Conservation (phyloP, 2,888 invertebrate species). For the Dilophus febrilis region DNA sequence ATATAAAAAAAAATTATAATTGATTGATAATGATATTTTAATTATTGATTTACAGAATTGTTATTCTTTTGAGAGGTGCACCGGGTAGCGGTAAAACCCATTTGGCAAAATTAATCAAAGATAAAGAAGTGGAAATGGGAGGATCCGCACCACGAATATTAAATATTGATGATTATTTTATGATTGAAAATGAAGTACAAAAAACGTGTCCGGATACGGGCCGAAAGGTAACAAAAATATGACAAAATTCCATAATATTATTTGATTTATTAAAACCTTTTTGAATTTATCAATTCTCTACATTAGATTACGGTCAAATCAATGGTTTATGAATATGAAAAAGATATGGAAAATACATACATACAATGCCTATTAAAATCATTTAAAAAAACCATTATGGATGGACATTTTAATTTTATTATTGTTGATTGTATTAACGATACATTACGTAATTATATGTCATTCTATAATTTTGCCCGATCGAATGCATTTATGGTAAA, state of each 20-base stretch:
- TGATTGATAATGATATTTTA: neutral
- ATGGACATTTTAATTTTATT: constrained; percentile 82
- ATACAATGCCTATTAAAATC: constrained; percentile 67
- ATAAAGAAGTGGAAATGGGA: constrained; percentile 63
- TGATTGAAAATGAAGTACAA: constrained; percentile 64
- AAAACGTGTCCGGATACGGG: constrained; percentile 27
- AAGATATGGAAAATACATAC: constrained; percentile 65
- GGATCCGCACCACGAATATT: constrained; percentile 82
- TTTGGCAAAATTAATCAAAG: constrained; percentile 74
- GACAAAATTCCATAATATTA: neutral
- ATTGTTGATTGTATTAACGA: constrained; percentile 86
- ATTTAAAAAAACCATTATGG: constrained; percentile 77
- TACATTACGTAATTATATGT: constrained; percentile 62
- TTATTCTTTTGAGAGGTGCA: constrained; percentile 77
- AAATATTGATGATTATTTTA: constrained; percentile 90
- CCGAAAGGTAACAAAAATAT: constrained; percentile 14
- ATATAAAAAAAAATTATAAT: neutral
- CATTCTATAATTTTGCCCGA: constrained; percentile 76
- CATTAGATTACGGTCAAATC: constrained; percentile 32
- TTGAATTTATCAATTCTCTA: constrained; percentile 12
- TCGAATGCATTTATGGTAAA: constrained; percentile 26
- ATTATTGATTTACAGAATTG: constrained; percentile 35
- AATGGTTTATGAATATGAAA: constrained; percentile 62
- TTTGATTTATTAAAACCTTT: neutral
- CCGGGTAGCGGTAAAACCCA: constrained; percentile 92